Evolutionary conservation across 2,113 vertebrate genomes (phyloP).

Genomic region (Indicator indicator): DNA sequence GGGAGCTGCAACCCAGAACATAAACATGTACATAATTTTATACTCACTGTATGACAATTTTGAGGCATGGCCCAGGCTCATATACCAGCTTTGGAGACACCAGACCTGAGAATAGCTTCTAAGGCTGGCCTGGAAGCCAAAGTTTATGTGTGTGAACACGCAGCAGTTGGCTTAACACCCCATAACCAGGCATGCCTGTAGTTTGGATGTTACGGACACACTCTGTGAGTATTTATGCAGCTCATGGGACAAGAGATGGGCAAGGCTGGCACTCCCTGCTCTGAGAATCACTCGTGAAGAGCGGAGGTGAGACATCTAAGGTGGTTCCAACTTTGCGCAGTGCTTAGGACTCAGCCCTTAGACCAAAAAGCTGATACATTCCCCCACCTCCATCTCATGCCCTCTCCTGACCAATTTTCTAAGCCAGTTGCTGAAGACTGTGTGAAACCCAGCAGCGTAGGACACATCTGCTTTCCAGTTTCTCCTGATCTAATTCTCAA

Average conservation of each 20-base stretch:
- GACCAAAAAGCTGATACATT: rapidly evolving
- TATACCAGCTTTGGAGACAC: not conserved
- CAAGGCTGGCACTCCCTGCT: not conserved
- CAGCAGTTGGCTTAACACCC: not conserved
- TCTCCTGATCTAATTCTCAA: not conserved
- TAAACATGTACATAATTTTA: not conserved
- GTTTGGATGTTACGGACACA: rapidly evolving
- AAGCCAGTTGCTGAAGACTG: not conserved
- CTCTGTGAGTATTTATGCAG: not conserved
- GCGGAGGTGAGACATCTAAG: not conserved
- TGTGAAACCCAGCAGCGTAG: not conserved
- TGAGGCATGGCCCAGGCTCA: not conserved
- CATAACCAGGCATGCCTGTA: rapidly evolving
- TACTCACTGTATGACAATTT: rapidly evolving
- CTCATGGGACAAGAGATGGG: not conserved
- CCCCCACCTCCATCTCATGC: not conserved
- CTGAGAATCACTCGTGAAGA: not conserved
- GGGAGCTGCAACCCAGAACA: not conserved
- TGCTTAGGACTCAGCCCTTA: not conserved
- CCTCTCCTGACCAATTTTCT: not conserved
- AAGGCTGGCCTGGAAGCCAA: not conserved
- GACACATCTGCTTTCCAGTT: not conserved
- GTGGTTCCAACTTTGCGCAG: not conserved
- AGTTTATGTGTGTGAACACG: rapidly evolving
- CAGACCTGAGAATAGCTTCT: not conserved